Percentiles rank a stretch among this genome's conserved stretches.
These are phyloP conservation scores for Porites rus DNA, from an alignment of 92 coral and sea anemone species.

Conservation along the genomic window DNA sequence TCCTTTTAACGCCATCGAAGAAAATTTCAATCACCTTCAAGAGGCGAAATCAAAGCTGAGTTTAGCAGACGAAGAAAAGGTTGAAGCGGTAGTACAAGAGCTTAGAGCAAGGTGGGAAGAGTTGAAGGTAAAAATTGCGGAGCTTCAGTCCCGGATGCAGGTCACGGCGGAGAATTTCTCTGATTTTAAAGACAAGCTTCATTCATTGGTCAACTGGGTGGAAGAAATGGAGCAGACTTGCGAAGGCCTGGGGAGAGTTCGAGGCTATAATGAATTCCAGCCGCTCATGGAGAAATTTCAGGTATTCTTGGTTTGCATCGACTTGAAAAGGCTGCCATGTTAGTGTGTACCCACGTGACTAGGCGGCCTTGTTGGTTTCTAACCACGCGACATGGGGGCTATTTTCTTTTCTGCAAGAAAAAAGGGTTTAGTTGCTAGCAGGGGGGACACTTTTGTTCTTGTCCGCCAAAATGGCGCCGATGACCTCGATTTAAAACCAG, in stretches of 20 bases:
- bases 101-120: constrained; percentile 66
- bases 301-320: constrained; percentile 40
- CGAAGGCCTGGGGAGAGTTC: constrained; percentile 56
- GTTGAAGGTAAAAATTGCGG: constrained; percentile 58
- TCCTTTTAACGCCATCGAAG: constrained; percentile 45
- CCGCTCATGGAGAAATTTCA: constrained; percentile 68
- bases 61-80: constrained; percentile 49
- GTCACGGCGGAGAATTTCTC: constrained; percentile 67
- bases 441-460: too few species aligned
- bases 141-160: constrained; percentile 57
- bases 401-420: too few species aligned
- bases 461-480: too few species aligned
- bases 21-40: constrained; percentile 55
- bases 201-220: constrained; percentile 59
- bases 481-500: too few species aligned
- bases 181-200: constrained; percentile 66
- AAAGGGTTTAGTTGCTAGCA: too few species aligned
- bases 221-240: constrained; percentile 58
- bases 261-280: constrained; percentile 69
- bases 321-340: neutral
- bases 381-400: too few species aligned
- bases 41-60: constrained; percentile 57
- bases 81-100: constrained; percentile 26
- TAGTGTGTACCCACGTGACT: too few species aligned
- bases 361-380: too few species aligned